Percentiles rank a stretch among this genome's conserved stretches.
Evolutionary conservation across 1,140 invertebrate species (phyloP).

Genomic region (Solenopsis invicta): DNA sequence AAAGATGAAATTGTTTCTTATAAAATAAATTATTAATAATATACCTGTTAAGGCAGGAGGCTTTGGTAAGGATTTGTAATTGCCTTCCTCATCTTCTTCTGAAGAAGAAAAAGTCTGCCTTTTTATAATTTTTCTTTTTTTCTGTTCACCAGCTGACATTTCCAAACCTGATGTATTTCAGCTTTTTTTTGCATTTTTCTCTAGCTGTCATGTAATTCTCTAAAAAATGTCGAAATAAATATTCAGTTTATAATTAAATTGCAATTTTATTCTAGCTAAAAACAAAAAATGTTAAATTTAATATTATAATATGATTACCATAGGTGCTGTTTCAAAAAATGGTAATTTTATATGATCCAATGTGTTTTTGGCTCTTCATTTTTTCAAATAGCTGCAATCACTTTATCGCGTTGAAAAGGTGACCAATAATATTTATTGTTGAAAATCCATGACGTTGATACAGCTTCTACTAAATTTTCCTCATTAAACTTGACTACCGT

Average conservation of each 20-base stretch:
- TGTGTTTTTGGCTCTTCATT: constrained; percentile 9
- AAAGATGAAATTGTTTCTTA: not conserved
- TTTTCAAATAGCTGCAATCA: not conserved
- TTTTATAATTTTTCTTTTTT: not conserved
- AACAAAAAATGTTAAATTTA: too few species aligned
- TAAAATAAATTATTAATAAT: not conserved
- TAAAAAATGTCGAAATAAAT: constrained; percentile 7
- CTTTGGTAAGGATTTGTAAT: not conserved
- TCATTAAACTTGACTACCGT: not conserved
- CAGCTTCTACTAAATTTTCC: too few species aligned
- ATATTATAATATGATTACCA: not conserved
- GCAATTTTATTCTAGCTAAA: too few species aligned
- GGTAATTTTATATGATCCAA: not conserved
- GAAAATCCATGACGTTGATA: constrained; percentile 4
- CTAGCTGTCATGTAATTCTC: not conserved
- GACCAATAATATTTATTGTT: constrained; percentile 19
- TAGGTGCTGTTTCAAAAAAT: not conserved
- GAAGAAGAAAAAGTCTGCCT: not conserved
- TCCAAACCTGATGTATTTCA: constrained; percentile 14
- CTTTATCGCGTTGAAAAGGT: not conserved
- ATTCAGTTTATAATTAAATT: not conserved
- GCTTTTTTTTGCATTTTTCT: constrained; percentile 8
- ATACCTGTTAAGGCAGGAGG: not conserved
- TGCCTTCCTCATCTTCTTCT: not conserved
- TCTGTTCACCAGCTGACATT: not conserved